These are phyloP conservation scores for Todiramphus saurophagus DNA, from an alignment of 2,113 vertebrate genomes.

Conservation along the genomic window DNA sequence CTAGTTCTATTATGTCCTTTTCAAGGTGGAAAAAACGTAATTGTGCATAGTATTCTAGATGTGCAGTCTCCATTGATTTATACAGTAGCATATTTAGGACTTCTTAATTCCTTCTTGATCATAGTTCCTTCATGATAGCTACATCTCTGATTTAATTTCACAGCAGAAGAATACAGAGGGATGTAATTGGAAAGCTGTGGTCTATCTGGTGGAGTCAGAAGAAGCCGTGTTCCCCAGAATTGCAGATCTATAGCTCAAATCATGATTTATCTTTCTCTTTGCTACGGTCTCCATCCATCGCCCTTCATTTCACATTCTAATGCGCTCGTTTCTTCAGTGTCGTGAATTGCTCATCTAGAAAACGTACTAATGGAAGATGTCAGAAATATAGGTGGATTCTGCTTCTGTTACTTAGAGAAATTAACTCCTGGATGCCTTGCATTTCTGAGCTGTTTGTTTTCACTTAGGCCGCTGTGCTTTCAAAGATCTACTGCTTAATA, in stretches of 20 bases:
- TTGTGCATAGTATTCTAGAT: background rate
- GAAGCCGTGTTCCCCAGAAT: background rate
- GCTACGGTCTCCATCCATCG: conserved; percentile 11
- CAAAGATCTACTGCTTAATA: background rate
- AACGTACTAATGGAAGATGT: conserved; percentile 45
- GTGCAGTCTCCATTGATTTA: background rate
- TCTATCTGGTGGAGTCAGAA: background rate
- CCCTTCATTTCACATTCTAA: conserved; percentile 61
- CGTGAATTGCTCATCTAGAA: conserved; percentile 59
- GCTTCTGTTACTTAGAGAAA: conserved; percentile 12
- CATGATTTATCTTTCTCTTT: conserved; percentile 45
- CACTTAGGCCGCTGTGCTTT: background rate
- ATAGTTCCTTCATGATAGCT: background rate
- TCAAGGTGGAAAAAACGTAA: background rate
- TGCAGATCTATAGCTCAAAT: background rate
- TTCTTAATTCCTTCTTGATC: background rate
- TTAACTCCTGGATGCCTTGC: conserved; percentile 30
- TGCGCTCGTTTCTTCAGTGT: conserved; percentile 47
- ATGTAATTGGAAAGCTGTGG: background rate
- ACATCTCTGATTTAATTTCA: background rate
- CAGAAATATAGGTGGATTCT: conserved; percentile 35
- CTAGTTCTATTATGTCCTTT: background rate
- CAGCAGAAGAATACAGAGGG: background rate
- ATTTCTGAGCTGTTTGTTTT: conserved; percentile 19
- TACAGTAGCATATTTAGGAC: background rate